Evolutionary conservation across 1,140 invertebrate species (phyloP).

Genomic region (Lepidurus arcticus): DNA sequence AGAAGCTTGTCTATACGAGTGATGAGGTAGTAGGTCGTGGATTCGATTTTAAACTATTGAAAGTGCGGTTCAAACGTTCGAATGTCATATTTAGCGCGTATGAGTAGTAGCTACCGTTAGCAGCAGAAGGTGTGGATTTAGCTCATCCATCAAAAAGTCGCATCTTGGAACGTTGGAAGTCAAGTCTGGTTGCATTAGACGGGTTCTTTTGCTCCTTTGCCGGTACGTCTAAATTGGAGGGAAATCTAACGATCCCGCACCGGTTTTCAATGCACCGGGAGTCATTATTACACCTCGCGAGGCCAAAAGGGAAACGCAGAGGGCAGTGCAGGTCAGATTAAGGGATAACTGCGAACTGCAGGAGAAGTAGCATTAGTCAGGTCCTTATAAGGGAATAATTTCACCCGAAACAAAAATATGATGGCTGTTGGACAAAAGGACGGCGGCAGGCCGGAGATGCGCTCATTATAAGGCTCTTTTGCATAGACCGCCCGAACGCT

Average conservation of each 20-base stretch:
- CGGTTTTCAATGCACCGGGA: neutral
- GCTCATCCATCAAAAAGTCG: neutral
- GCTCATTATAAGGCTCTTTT: constrained; percentile 13
- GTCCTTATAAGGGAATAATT: constrained; percentile 9
- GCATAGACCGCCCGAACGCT: constrained; percentile 16
- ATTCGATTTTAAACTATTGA: neutral
- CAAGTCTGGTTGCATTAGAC: neutral
- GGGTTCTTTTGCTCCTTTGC: neutral
- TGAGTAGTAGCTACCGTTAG: neutral
- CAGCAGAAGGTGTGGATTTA: neutral
- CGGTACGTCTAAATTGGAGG: neutral
- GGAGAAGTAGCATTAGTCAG: neutral
- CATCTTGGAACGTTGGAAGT: neutral
- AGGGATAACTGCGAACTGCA: constrained; percentile 3
- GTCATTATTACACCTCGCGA: constrained; percentile 8
- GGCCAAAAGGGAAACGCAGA: neutral
- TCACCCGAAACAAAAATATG: neutral
- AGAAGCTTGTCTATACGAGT: neutral
- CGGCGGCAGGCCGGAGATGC: constrained; percentile 19
- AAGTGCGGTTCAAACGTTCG: neutral
- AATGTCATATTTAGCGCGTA: neutral
- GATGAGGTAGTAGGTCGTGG: neutral
- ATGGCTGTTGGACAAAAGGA: neutral
- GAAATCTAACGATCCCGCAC: neutral
- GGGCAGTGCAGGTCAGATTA: neutral